Percentiles rank a stretch among this genome's conserved stretches.
Evolutionary conservation across 1,140 invertebrate species (phyloP).

Genomic region (Harlomillsia oculata): DNA sequence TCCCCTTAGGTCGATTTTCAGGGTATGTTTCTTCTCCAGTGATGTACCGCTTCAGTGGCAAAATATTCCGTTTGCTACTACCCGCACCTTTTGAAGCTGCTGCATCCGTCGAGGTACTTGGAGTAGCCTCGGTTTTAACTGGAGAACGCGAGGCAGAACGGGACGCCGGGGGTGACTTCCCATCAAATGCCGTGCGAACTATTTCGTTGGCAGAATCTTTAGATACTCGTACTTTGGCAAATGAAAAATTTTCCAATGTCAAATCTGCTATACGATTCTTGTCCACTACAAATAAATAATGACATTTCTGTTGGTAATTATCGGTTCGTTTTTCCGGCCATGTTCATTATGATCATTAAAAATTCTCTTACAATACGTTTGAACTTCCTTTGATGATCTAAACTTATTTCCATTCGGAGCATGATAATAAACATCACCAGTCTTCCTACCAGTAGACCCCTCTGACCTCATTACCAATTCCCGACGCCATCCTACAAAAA

Average conservation of each 20-base stretch:
- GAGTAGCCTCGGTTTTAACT: not conserved
- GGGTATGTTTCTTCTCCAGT: too few relatives aligned
- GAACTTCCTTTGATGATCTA: slow-evolving; percentile 29
- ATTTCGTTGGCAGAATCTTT: slow-evolving; percentile 16
- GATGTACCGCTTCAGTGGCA: slow-evolving; percentile 27
- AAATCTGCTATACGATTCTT: slow-evolving; percentile 4
- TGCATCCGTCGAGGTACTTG: not conserved
- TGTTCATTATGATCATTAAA: not conserved
- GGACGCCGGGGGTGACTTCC: not conserved
- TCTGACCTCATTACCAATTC: slow-evolving; percentile 23
- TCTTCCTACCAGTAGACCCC: not conserved
- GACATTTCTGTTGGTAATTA: not conserved
- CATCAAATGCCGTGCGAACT: slow-evolving; percentile 13
- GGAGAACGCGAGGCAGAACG: not conserved
- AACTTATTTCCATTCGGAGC: slow-evolving; percentile 28
- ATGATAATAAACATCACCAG: slow-evolving; percentile 32
- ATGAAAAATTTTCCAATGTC: slow-evolving; percentile 22
- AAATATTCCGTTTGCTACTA: slow-evolving; percentile 24
- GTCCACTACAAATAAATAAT: slow-evolving; percentile 5
- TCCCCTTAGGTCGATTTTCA: too few relatives aligned
- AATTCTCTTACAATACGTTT: slow-evolving; percentile 23
- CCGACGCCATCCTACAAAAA: slow-evolving; percentile 20
- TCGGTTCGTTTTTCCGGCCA: not conserved
- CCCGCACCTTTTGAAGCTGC: not conserved
- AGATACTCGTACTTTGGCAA: slow-evolving; percentile 21